phyloP scores from a whole-genome alignment of 2,888 invertebrate species.

The Stenchaetothrips biformis region DNA sequence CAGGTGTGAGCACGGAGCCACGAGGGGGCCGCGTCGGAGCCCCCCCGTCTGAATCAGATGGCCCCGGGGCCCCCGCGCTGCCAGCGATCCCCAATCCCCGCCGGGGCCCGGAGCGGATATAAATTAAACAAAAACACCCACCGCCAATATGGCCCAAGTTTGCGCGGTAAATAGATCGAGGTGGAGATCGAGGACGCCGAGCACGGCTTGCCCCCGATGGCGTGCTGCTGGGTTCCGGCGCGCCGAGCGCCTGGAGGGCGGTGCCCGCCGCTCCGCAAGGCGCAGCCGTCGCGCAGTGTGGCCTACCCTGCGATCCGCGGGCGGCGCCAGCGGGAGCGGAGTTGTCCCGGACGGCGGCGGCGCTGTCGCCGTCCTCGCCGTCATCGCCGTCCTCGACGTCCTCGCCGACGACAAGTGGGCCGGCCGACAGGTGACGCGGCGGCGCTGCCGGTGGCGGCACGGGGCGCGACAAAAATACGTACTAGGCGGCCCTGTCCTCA shows the following conservation, averaged over 20 bases:
- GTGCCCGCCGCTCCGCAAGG: slow-evolving; percentile 60
- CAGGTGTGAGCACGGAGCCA: not conserved
- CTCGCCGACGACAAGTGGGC: no score
- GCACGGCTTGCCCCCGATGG: slow-evolving; percentile 49
- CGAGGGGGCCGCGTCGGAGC: not conserved
- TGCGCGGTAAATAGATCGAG: slow-evolving; percentile 35
- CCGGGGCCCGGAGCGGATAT: slow-evolving; percentile 36
- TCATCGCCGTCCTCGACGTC: no score
- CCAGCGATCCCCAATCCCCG: no score
- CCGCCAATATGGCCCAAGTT: no score
- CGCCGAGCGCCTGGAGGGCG: slow-evolving; percentile 42
- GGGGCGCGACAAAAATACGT: slow-evolving; percentile 45
- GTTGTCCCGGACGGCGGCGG: no score
- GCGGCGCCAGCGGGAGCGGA: no score
- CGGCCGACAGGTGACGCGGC: slow-evolving; percentile 22
- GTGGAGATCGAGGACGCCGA: slow-evolving; percentile 32
- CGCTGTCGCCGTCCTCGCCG: no score
- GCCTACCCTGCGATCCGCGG: no score
- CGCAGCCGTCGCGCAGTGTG: no score
- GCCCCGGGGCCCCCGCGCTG: slow-evolving; percentile 49
- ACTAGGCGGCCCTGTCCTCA: slow-evolving; percentile 71
- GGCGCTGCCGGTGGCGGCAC: slow-evolving; percentile 33
- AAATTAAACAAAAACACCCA: slow-evolving; percentile 27
- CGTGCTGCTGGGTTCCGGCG: slow-evolving; percentile 70
- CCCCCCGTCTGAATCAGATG: slow-evolving; percentile 49